phyloP scores from a whole-genome alignment of 2,888 invertebrate species.

The Parnassius orleans region DNA sequence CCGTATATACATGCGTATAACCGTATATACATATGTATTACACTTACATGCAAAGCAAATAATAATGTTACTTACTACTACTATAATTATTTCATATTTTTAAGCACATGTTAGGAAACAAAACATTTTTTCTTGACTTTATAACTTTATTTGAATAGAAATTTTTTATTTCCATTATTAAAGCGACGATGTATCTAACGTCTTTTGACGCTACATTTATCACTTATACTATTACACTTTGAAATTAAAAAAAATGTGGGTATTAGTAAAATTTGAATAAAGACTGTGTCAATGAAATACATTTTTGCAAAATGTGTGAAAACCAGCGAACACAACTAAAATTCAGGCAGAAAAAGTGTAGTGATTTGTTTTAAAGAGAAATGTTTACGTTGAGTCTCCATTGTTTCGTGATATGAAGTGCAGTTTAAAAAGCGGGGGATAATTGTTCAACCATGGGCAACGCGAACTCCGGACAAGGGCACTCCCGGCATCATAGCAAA shows the following conservation, averaged over 20 bases:
- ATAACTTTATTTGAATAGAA: no score
- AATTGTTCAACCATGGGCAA: conserved; percentile 63
- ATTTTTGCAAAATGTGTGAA: conserved; percentile 15
- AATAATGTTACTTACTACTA: no score
- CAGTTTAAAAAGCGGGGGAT: conserved; percentile 29
- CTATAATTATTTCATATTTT: no score
- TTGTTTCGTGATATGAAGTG: conserved; percentile 30
- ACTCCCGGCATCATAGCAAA: conserved; percentile 65
- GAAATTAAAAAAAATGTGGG: conserved; percentile 5
- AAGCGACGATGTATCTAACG: no score
- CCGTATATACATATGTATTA: no score
- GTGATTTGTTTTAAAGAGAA: conserved; percentile 27
- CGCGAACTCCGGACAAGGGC: conserved; percentile 65
- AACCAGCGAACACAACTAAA: neutral
- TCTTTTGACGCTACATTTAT: no score
- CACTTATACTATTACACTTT: neutral
- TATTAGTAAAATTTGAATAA: neutral
- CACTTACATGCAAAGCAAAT: neutral
- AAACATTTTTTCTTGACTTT: no score
- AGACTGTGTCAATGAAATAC: neutral
- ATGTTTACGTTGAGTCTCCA: conserved; percentile 30
- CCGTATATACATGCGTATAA: neutral
- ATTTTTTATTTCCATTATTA: no score
- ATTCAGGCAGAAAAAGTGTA: conserved; percentile 7
- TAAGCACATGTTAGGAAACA: no score